These are phyloP conservation scores for Nasonia oneida DNA, from an alignment of 2,888 invertebrate genomes.

Conservation along the genomic window DNA sequence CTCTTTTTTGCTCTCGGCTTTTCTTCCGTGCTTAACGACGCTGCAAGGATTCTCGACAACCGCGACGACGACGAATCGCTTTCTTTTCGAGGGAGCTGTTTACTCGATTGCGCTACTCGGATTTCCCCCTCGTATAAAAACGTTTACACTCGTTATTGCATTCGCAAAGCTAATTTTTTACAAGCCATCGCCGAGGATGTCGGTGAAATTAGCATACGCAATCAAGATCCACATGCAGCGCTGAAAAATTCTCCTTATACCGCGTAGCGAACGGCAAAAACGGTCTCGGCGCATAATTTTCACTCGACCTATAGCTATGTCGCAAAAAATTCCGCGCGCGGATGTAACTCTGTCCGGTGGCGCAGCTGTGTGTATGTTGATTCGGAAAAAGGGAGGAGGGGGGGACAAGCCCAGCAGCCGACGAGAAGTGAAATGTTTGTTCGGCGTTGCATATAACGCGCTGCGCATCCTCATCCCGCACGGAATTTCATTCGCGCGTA, in stretches of 20 bases:
- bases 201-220: neutral
- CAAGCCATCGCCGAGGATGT: neutral
- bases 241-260: neutral
- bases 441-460: neutral
- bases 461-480: neutral
- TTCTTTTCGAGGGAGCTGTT: neutral
- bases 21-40: slow-evolving; percentile 26
- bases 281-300: neutral
- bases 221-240: neutral
- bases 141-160: neutral
- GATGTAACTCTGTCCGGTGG: neutral
- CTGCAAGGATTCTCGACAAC: neutral
- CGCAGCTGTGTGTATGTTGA: slow-evolving; percentile 10
- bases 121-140: neutral
- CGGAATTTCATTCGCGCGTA: slow-evolving; percentile 38
- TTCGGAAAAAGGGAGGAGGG: neutral
- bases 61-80: neutral
- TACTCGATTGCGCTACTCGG: neutral
- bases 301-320: neutral
- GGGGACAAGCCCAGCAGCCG: neutral
- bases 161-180: neutral
- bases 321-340: neutral
- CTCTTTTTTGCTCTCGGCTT: slow-evolving; percentile 20
- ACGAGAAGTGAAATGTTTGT: slow-evolving; percentile 51
- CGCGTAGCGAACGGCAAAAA: neutral